Conservation (phyloP, 2,797 vertebrate species). For the Phalloptychus januarius region DNA sequence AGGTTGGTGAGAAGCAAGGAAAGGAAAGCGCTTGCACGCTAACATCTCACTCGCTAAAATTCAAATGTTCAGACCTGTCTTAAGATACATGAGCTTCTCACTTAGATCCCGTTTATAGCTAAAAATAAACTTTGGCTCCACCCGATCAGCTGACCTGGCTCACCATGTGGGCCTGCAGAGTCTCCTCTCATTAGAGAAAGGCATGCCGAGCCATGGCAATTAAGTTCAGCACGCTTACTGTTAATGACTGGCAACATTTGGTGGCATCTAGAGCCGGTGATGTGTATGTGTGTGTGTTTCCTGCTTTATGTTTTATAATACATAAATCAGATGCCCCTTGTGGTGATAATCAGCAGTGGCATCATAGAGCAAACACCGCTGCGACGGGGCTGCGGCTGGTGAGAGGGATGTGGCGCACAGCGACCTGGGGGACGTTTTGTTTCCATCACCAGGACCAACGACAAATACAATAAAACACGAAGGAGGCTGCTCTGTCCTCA, state of each 20-base stretch:
- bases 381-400: not conserved
- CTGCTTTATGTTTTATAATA: not conserved
- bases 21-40: too few relatives aligned
- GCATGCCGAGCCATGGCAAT: slow-evolving; percentile 50
- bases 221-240: slow-evolving; percentile 32
- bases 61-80: slow-evolving; percentile 16
- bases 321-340: slow-evolving; percentile 6
- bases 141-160: slow-evolving; percentile 33
- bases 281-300: not conserved
- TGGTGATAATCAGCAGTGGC: slow-evolving; percentile 5
- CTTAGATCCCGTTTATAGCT: not conserved
- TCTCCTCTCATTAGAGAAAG: slow-evolving; percentile 46
- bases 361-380: slow-evolving; percentile 1
- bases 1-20: too few relatives aligned
- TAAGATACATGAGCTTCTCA: slow-evolving; percentile 24
- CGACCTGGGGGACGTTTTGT: not conserved
- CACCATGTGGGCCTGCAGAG: slow-evolving; percentile 31
- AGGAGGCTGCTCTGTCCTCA: not conserved
- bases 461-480: too few relatives aligned
- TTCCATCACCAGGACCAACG: not conserved
- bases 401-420: not conserved
- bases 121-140: slow-evolving; percentile 29
- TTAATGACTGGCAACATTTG: slow-evolving; percentile 26
- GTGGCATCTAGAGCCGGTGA: not conserved
- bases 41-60: not conserved